Conservation (phyloP, 2,888 invertebrate species). For the Allophyes oxyacanthae region DNA sequence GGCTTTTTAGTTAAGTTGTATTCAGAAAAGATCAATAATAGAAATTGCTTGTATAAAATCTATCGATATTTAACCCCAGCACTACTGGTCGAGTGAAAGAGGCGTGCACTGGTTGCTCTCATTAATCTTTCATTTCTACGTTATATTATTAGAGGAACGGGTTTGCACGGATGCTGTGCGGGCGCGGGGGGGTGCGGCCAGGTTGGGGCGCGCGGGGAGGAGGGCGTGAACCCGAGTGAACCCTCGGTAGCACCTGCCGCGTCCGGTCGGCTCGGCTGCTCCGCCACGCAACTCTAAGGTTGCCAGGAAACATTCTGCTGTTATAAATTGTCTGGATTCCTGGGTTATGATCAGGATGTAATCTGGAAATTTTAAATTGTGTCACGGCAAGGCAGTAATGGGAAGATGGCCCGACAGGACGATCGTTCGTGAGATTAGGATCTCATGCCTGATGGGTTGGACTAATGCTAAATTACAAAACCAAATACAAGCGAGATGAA, state of each 20-base stretch:
- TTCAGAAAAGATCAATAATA: no score
- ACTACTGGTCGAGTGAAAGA: conserved; percentile 81
- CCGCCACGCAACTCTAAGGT: conserved; percentile 52
- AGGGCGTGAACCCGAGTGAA: conserved; percentile 86
- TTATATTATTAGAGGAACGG: conserved; percentile 89
- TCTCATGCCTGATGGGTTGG: no score
- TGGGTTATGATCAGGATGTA: conserved; percentile 29
- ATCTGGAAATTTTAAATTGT: neutral
- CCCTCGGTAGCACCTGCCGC: conserved; percentile 87
- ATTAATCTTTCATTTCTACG: conserved; percentile 89
- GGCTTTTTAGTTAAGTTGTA: no score
- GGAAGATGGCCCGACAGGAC: neutral
- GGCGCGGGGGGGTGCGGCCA: conserved; percentile 57
- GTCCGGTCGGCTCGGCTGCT: conserved; percentile 73
- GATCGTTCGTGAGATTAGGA: neutral
- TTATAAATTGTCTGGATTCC: conserved; percentile 47
- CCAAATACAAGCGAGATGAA: no score
- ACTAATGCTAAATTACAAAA: no score
- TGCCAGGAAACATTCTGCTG: conserved; percentile 49
- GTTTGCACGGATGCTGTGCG: conserved; percentile 87
- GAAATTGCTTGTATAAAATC: neutral
- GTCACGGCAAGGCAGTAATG: conserved; percentile 2
- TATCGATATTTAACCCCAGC: conserved; percentile 62
- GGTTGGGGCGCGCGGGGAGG: conserved; percentile 55
- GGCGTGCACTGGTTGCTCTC: conserved; percentile 89